phyloP scores from a whole-genome alignment of 1,140 invertebrate genomes.

The Drosophila navojoa region DNA sequence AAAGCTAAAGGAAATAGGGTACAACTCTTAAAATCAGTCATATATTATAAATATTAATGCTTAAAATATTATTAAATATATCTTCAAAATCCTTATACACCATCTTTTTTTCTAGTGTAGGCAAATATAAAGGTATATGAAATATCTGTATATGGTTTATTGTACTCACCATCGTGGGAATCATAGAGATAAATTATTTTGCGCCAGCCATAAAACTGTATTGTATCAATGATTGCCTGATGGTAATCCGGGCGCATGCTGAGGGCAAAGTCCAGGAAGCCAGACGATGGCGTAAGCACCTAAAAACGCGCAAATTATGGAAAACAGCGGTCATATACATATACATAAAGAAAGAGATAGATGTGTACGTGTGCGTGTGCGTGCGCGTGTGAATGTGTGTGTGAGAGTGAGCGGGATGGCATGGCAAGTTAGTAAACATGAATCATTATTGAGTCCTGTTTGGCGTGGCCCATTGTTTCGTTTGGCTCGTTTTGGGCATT shows the following conservation, averaged over 20 bases:
- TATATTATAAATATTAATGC: too few species aligned
- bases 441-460: constrained; percentile 78
- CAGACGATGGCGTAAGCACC: constrained; percentile 93
- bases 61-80: neutral
- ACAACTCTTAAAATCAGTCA: neutral
- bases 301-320: constrained; percentile 83
- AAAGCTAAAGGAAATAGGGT: neutral
- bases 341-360: neutral
- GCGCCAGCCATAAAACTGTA: constrained; percentile 95
- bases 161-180: constrained; percentile 95
- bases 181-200: constrained; percentile 97
- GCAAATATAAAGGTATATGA: constrained; percentile 1
- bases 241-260: constrained; percentile 98
- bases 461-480: constrained; percentile 26
- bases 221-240: constrained; percentile 95
- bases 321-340: constrained; percentile 41
- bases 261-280: constrained; percentile 93
- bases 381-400: neutral
- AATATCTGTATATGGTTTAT: constrained; percentile 27
- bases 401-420: constrained; percentile 23
- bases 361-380: neutral
- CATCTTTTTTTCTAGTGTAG: neutral
- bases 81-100: neutral
- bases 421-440: constrained; percentile 76
- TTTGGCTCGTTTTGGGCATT: constrained; percentile 71